Evolutionary conservation across 2,797 vertebrate species (phyloP), one percentile per base, ranked within the genome.

Genomic region (Hafferia zeledoni): DNA sequence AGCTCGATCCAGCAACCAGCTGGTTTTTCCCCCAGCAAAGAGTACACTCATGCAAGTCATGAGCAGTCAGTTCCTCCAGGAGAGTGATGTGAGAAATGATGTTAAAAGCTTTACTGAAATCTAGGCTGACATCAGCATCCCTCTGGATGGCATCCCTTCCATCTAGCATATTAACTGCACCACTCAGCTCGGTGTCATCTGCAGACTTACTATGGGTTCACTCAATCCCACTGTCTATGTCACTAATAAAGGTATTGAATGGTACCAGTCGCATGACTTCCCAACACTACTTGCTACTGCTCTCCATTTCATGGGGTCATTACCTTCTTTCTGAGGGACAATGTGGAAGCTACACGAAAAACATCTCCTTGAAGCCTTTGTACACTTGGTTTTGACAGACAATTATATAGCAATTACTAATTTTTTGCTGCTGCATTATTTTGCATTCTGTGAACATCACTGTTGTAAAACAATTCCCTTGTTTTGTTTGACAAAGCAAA

Each of bases 241-340:
- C 11, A 37, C 43, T 63, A 37, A 28, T 9, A 56, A 76, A 63
- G 16, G 4, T 13, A 20, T 11, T 13, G 23, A 65, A 11, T 9
- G 7, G 4, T 30, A 52, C 4, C 4, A 11, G 30, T 7, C 4
- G 1, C 19, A 50, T 5, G 11, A 41, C 6, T 44, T 10, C 27
- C 43, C 33, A 76, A 55, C 35, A n/a, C 4, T 30, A n/a, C 13
- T 41, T 69, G 11, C 17, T 59, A 47, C 15, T 68, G 13, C 19
- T 50, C 35, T 55, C 10, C 0, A 0, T 65, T 39, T 69, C 63
- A 76, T 17, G 49, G 16, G 49, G 24, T 22, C 13, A 17, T 37
- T 49, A 17, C 13, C 33, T 9, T 50, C 22, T 59, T 79, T 47
- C 23, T 15, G 46, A 68, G 14, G 14, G 7, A 41, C 4, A 11